Evolutionary conservation across 2,888 invertebrate genomes (phyloP), one percentile per base, ranked within the genome.

Genomic region (Drosophila niveifrons): DNA sequence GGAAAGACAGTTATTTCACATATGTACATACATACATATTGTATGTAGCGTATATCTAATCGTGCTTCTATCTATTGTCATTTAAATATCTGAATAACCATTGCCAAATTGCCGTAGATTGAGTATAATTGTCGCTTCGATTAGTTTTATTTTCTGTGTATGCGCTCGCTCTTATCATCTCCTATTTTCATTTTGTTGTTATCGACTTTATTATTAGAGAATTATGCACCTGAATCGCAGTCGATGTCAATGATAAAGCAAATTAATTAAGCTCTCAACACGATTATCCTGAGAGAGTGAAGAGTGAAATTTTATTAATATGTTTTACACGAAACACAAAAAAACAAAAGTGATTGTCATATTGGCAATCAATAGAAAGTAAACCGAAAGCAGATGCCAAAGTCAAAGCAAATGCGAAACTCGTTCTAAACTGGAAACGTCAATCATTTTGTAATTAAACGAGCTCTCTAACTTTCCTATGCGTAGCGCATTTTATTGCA

Each of bases 71-170:
- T 65, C 59, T n/a, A n/a, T 65, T 75, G 70, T 41, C 76, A 65
- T 79, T 79, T 70, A 68, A 81, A 84, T 87, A 61, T 51, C 67
- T 67, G 39, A 65, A 66, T 66, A 53, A 66, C 55, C 72, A 61
- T 75, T 72, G 69, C 68, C 87, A 86, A 84, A 83, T 88, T 75
- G 83, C 64, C 83, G 61, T 80, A 68, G 70, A 88, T 84, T 83
- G 72, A 82, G 69, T 71, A 70, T 83, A 78, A 86, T 86, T 65
- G 46, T 76, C 18, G 13, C 15, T n/a, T 43, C 13, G 18, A 34
- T 53, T 46, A 46, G 2, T 15, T 41, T 13, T 31, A 44, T 13
- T 18, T 43, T 23, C n/a, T 51, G 13, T 46, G 13, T 23, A 1
- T 23, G 4, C 23, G 23, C 23, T 23, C 23, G 23, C 13, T 34